These are phyloP conservation scores for Pagrus major DNA, from an alignment of 2,113 vertebrate genomes.

Conservation along the genomic window DNA sequence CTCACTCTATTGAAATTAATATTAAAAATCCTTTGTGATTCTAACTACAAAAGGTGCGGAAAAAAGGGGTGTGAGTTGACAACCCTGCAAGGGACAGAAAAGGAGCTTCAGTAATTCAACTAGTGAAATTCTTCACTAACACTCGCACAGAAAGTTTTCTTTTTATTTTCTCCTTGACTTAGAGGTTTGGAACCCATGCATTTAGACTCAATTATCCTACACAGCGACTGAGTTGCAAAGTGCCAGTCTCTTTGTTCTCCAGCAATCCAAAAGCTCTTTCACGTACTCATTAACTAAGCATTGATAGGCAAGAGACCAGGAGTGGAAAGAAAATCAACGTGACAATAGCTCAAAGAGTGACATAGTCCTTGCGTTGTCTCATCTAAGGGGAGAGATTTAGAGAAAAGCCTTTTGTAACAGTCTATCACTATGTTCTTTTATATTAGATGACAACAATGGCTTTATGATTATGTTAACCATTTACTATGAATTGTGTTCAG, in stretches of 20 bases:
- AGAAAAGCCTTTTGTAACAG: constrained; percentile 45
- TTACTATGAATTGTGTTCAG: constrained; percentile 10
- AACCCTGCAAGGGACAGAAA: constrained; percentile 4
- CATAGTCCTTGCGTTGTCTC: constrained; percentile 24
- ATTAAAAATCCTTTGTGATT: constrained; percentile 16
- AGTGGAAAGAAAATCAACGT: constrained; percentile 26
- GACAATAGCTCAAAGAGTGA: constrained; percentile 50
- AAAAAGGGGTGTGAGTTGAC: not conserved
- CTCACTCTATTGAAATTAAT: not conserved
- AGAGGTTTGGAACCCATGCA: constrained; percentile 24
- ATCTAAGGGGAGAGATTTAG: constrained; percentile 33
- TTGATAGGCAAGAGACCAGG: constrained; percentile 38
- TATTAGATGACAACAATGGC: constrained; percentile 41
- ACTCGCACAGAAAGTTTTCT: constrained; percentile 32
- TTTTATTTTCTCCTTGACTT: constrained; percentile 32
- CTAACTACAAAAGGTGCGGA: constrained; percentile 16
- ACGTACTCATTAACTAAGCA: constrained; percentile 46
- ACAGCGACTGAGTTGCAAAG: constrained; percentile 33
- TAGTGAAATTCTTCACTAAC: constrained; percentile 10
- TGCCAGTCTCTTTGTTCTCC: constrained; percentile 41
- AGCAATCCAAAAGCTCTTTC: constrained; percentile 49
- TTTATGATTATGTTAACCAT: constrained; percentile 43
- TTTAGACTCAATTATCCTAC: constrained; percentile 46
- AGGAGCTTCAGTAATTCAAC: constrained; percentile 17
- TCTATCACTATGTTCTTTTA: constrained; percentile 30